Evolutionary conservation across 35 echinoderm and acorn worm species (phyloP), one percentile per base, ranked within the genome.

Genomic region (Diadema setosum): DNA sequence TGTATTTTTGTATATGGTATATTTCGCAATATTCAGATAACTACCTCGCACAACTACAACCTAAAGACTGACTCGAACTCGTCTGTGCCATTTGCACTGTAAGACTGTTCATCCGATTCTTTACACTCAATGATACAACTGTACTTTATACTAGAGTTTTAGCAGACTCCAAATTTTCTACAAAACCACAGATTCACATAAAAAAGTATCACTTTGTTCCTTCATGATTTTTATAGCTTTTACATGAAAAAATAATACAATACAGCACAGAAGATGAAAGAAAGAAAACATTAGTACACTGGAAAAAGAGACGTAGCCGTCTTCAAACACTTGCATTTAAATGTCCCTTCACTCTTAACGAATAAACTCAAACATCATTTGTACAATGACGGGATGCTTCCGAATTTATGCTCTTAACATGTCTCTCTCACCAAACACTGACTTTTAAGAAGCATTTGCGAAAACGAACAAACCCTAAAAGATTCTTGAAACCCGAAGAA

Each of bases 181-280:
- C 73, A 78, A 78, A 78, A 78, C 20, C 73, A 78, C 73, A 78
- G 44, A 44, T 78, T 78, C 73, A 78, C 73, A 78, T 39, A 42
- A 78, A 78, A 78, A 52, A 9, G 48, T 9, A 78, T 78, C 73
- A 42, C 73, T 78, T 78, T 44, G 15, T 78, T 36, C 73, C 73
- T 78, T 44, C 24, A 15, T 42, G 9, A 78, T 78, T n/a, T 76
- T 78, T 78, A 78, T 39, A 78, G 44, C 33, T 78, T 78, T 44
- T 41, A 42, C 73, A 36, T 39, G 48, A 52, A 78, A 67, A 67
- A 67, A 67, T 67, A 41, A 78, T 78, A 78, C 39, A 78, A 78
- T 78, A 78, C 73, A 78, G 24, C 73, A 78, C 73, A 44, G 24
- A 42, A 78, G 29, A 78, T 78, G 63, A 67, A 78, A 42, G 73